Evolutionary conservation across 2,888 invertebrate species (phyloP).

Genomic region (Glomeris marginata): DNA sequence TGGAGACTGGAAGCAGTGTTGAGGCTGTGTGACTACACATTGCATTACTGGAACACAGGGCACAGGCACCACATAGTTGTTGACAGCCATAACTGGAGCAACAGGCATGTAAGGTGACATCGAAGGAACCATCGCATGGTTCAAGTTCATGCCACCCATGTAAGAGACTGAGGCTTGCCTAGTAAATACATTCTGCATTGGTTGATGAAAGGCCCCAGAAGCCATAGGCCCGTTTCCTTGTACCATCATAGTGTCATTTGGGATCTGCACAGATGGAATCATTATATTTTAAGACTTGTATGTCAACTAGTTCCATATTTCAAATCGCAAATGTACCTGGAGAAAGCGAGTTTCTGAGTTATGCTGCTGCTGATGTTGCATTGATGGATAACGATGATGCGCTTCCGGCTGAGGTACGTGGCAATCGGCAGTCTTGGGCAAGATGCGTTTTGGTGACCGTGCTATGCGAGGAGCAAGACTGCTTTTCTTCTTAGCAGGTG

Average conservation of each 20-base stretch:
- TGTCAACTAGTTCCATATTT: too few relatives aligned
- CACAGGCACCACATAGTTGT: slow-evolving; percentile 2
- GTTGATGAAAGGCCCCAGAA: not conserved
- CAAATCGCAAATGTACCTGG: not conserved
- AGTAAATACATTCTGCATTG: not conserved
- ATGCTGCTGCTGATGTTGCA: slow-evolving; percentile 5
- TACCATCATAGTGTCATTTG: not conserved
- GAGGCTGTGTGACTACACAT: not conserved
- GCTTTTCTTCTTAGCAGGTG: not conserved
- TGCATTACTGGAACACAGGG: not conserved
- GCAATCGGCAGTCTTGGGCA: slow-evolving; percentile 1
- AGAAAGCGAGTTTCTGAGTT: not conserved
- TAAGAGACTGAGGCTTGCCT: slow-evolving; percentile 1
- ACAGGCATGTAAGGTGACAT: slow-evolving; percentile 10
- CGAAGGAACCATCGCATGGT: slow-evolving; percentile 3
- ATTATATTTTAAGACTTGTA: too few relatives aligned
- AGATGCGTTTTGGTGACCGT: slow-evolving; percentile 2
- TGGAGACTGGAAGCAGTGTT: not conserved
- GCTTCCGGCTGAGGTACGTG: not conserved
- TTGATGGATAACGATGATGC: not conserved
- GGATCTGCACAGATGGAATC: too few relatives aligned
- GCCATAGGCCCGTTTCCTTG: slow-evolving; percentile 3
- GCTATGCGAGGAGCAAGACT: too few relatives aligned
- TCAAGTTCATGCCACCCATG: slow-evolving; percentile 8
- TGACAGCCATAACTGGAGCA: not conserved